Conservation (phyloP, 2,797 vertebrate genomes). For the Sardinella longiceps region DNA sequence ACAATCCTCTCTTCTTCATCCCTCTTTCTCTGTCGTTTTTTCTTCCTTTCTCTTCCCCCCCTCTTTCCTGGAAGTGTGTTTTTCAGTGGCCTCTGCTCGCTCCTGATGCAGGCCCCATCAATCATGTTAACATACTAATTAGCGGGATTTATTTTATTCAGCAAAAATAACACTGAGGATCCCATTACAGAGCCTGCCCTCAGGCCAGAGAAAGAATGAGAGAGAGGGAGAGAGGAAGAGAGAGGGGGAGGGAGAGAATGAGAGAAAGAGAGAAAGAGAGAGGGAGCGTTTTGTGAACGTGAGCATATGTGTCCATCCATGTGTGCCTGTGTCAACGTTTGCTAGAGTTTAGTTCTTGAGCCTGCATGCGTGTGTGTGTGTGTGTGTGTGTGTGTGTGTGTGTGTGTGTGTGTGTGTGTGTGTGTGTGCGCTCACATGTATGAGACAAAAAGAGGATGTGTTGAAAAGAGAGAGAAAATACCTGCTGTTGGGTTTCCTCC, state of each 20-base stretch:
- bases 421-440: slow-evolving; percentile 40
- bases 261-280: background rate
- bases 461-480: slow-evolving; percentile 36
- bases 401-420: slow-evolving; percentile 48
- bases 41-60: slow-evolving; percentile 31
- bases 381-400: slow-evolving; percentile 37
- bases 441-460: slow-evolving; percentile 32
- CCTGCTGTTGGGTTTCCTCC: slow-evolving; percentile 13
- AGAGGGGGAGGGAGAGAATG: background rate
- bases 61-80: slow-evolving; percentile 54
- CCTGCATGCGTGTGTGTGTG: background rate
- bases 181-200: slow-evolving; percentile 71
- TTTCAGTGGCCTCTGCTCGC: slow-evolving; percentile 39
- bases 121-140: slow-evolving; percentile 99
- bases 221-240: background rate
- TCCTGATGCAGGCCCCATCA: slow-evolving; percentile 74
- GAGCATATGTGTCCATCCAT: slow-evolving; percentile 23
- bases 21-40: background rate
- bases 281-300: background rate
- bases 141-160: slow-evolving; percentile 93
- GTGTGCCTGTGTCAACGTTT: slow-evolving; percentile 17
- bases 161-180: slow-evolving; percentile 87
- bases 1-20: slow-evolving; percentile 26
- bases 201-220: slow-evolving; percentile 26
- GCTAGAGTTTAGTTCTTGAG: background rate